phyloP scores from a whole-genome alignment of 2,888 invertebrate species.

The Ceriagrion tenellum region DNA sequence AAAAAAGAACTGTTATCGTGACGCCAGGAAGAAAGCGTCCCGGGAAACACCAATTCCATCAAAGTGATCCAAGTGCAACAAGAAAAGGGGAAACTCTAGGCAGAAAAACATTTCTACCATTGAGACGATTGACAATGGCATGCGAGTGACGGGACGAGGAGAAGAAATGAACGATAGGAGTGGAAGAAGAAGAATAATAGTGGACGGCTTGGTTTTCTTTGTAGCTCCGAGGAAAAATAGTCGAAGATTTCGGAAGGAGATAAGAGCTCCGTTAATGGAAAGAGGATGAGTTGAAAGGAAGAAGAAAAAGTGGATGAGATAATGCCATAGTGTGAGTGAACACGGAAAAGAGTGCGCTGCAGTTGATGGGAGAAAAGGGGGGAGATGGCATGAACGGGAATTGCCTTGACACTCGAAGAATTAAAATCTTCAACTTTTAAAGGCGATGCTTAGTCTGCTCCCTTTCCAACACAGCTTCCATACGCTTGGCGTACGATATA shows the following conservation, averaged over 20 bases:
- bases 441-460: too few species aligned
- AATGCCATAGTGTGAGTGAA: neutral
- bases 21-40: neutral
- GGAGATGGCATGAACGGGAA: neutral
- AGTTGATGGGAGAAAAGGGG: neutral
- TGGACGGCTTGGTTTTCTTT: neutral
- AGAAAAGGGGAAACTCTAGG: neutral
- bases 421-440: neutral
- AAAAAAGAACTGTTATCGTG: neutral
- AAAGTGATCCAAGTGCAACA: neutral
- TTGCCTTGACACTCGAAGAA: neutral
- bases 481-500: too few species aligned
- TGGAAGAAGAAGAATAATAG: conserved; percentile 21
- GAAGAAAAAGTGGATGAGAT: neutral
- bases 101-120: neutral
- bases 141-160: neutral
- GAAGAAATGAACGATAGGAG: neutral
- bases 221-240: neutral
- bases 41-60: conserved; percentile 21
- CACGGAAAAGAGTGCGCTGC: neutral
- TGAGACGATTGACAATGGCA: neutral
- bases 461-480: too few species aligned
- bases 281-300: neutral
- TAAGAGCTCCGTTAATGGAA: neutral
- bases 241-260: neutral